Conservation (phyloP, 2,113 vertebrate species). For the Zosterops japonicus region DNA sequence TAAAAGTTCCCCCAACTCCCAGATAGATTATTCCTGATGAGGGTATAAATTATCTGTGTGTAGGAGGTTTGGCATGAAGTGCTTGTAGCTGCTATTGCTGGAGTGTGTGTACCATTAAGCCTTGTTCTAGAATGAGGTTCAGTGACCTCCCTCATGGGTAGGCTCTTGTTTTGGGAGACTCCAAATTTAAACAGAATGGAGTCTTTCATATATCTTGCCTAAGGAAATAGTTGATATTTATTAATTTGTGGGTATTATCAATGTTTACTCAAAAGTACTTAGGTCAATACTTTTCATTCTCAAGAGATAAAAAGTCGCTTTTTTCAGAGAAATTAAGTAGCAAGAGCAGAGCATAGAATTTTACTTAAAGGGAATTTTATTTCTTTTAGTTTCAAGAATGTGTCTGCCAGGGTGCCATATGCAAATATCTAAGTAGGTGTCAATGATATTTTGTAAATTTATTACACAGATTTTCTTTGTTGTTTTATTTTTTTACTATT, state of each 20-base stretch:
- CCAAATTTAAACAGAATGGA: neutral
- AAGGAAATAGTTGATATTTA: neutral
- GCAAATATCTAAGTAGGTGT: neutral
- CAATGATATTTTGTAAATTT: neutral
- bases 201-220: neutral
- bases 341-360: neutral
- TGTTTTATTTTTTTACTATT: neutral
- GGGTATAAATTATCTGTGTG: neutral
- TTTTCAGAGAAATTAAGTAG: neutral
- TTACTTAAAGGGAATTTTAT: neutral
- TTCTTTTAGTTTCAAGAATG: neutral
- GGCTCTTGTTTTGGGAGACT: neutral
- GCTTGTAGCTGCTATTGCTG: neutral
- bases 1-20: constrained; percentile 1
- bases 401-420: neutral
- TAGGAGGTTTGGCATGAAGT: neutral
- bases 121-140: neutral
- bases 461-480: neutral
- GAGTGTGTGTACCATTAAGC: neutral
- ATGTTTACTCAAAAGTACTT: neutral
- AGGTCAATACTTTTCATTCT: neutral
- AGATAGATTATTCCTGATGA: constrained; percentile 41
- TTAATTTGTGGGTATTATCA: neutral
- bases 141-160: neutral
- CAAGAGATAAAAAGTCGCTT: neutral